A percentile compares a stretch with the other conserved stretches of the same genome.
These are phyloP conservation scores for Cheilosia vernalis DNA, from an alignment of 2,888 invertebrate genomes.

Conservation along the genomic window DNA sequence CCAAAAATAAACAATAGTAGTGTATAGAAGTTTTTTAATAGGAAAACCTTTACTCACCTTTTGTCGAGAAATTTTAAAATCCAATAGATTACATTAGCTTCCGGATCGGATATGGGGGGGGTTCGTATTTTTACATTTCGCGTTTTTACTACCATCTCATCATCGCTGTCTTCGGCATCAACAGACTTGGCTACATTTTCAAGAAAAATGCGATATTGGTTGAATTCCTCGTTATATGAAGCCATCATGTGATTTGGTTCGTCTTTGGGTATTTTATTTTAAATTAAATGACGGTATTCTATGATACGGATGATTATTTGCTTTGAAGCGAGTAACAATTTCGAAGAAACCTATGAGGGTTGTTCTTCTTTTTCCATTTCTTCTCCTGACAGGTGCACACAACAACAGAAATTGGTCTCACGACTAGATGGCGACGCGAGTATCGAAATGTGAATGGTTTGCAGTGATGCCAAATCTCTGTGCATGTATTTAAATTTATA, in stretches of 20 bases:
- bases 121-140: conserved; percentile 42
- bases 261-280: conserved; percentile 8
- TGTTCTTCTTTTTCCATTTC: conserved; percentile 33
- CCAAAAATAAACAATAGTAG: background rate
- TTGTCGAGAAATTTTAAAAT: conserved; percentile 59
- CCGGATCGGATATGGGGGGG: conserved; percentile 30
- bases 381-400: conserved; percentile 8
- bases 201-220: conserved; percentile 56
- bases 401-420: conserved; percentile 12
- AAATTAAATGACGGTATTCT: too few relatives aligned
- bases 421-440: conserved; percentile 10
- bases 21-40: too few relatives aligned
- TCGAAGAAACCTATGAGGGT: conserved; percentile 15
- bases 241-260: conserved; percentile 40
- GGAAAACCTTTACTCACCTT: conserved; percentile 29
- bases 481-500: background rate
- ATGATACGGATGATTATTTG: conserved; percentile 17
- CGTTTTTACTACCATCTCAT: conserved; percentile 27
- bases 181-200: conserved; percentile 55
- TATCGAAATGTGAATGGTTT: too few relatives aligned
- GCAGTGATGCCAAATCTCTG: conserved; percentile 5
- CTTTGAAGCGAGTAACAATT: conserved; percentile 33
- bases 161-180: conserved; percentile 18
- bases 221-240: conserved; percentile 62
- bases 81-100: conserved; percentile 66